Base-by-base conservation (phyloP, 1,140 invertebrate genomes). In the Bradysia coprophila region DNA sequence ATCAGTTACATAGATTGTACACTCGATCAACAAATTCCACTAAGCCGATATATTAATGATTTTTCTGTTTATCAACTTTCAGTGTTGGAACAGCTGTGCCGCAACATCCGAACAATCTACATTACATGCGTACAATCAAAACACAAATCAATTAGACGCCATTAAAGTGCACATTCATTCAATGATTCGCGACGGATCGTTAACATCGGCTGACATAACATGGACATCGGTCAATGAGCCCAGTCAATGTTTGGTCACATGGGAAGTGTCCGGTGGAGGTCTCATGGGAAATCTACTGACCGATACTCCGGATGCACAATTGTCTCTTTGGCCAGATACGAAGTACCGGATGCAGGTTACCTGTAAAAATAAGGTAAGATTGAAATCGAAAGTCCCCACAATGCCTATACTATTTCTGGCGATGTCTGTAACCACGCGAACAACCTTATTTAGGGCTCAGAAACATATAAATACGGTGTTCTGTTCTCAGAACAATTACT, bases 221-320 rank as follows among this genome's bases (percentile, higher is more conserved):
- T 49, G 48, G 48, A 44, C 48, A 43, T 42, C 46, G 23, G 46
- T 44, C 18, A 46, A 47, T 45, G 9, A 16, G 43, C 47, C 44
- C 6, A 46, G 45, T 16, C 48, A 49, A 28, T 67, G 65, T 47
- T 49, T 66, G 42, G 63, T 67, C 24, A 64, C 63, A 20, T 67
- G 65, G 65, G 63, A 67, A 48, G 56, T 64, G 11, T 54, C 56
- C 36, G 64, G 65, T 18, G 63, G 62, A 22, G 64, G 63, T 38
- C 55, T 67, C 21, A 66, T 64, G 41, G 65, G 65, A 20, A 63
- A 67, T 50, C 55, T 66, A 38, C 59, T 64, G 45, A 66, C 64
- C 24, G 57, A 64, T 45, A 51, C 59, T 9, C 64, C 59, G n/a
- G 51, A 51, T 21, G 63, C 63, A 40, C 60, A 60, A 38, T 49